Conservation (phyloP, 2,797 vertebrate genomes). For the Adrianichthys oophorus region DNA sequence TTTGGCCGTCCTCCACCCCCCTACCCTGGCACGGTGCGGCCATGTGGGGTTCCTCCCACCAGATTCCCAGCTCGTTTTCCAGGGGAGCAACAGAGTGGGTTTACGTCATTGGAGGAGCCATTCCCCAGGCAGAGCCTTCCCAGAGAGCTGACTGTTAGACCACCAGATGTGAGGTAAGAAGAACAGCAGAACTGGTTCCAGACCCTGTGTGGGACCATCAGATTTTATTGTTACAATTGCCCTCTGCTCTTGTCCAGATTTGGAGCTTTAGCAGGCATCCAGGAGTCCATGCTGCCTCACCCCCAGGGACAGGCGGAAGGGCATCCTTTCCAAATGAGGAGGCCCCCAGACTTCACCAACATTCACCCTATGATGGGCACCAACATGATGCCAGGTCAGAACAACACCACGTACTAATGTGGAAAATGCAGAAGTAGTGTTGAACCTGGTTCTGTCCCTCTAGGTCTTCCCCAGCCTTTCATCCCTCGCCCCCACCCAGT, state of each 20-base stretch:
- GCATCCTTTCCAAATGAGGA: slow-evolving; percentile 81
- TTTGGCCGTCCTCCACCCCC: slow-evolving; percentile 93
- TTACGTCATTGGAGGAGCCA: slow-evolving; percentile 73
- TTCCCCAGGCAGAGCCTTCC: slow-evolving; percentile 75
- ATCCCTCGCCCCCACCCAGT: slow-evolving; percentile 80
- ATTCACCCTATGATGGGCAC: slow-evolving; percentile 64
- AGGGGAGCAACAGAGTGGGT: slow-evolving; percentile 66
- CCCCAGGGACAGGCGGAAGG: slow-evolving; percentile 76
- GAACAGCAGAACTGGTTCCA: slow-evolving; percentile 19
- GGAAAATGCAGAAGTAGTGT: neutral
- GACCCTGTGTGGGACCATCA: neutral
- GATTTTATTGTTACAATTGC: neutral
- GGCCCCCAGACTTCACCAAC: slow-evolving; percentile 77
- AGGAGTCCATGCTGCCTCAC: slow-evolving; percentile 83
- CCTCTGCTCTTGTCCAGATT: slow-evolving; percentile 69
- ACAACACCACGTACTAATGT: neutral
- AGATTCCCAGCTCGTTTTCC: slow-evolving; percentile 44
- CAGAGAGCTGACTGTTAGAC: slow-evolving; percentile 77
- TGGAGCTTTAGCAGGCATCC: slow-evolving; percentile 71
- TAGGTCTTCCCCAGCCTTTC: slow-evolving; percentile 82
- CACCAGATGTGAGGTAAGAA: slow-evolving; percentile 83
- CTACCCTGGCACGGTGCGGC: slow-evolving; percentile 85
- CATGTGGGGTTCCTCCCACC: slow-evolving; percentile 20
- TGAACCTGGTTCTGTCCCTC: neutral
- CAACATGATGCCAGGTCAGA: slow-evolving; percentile 50